Base-by-base conservation (phyloP, 2,113 vertebrate species). In the Urocynchramus pylzowi region DNA sequence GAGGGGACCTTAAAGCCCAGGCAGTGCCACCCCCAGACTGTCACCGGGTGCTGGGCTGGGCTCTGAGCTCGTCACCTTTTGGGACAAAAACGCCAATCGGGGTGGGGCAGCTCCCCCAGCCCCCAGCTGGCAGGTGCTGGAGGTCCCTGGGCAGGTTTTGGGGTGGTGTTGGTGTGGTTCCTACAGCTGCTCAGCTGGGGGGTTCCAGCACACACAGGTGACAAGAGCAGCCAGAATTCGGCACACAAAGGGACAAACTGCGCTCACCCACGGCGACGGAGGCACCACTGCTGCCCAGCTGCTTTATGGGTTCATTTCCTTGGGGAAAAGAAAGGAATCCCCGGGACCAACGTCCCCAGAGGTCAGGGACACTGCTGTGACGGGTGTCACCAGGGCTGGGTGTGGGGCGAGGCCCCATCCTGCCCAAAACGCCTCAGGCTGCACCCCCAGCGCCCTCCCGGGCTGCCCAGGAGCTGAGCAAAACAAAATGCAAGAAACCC, bases 391-490 rank as follows among this genome's bases (percentile, higher is more conserved):
- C 8, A 28, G 67, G 68, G 47, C 52, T 3, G 7, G 16, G 7
- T 8, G 42, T 3, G 27, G 67, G 35, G n/a, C 2, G 13, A 10
- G 93, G 73, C 63, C 53, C 33, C 52, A 20, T 19, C 47, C 75
- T 67, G 81, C 90, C 90, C 86, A 6, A 24, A 35, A 30, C 16
- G 39, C 26, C 31, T 33, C 31, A 8, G 8, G 12, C 95, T 23
- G 37, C 42, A 1, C 21, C 85, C n/a, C 73, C 90, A 76, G 24
- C 49, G 70, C 35, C 97, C 97, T 95, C 96, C 95, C 93, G 95
- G 59, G 96, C 96, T 96, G 76, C 97, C 98, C 96, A 95, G 96
- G 97, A 98, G 96, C 97, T 90, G 94, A 85, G 87, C 68, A 77
- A 96, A 97, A 44, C 45, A 45, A 97, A 96, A 98, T 17, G 92